Evolutionary conservation across 2,888 invertebrate genomes (phyloP), one percentile per base, ranked within the genome.

Genomic region (Hypomecis atomaria): DNA sequence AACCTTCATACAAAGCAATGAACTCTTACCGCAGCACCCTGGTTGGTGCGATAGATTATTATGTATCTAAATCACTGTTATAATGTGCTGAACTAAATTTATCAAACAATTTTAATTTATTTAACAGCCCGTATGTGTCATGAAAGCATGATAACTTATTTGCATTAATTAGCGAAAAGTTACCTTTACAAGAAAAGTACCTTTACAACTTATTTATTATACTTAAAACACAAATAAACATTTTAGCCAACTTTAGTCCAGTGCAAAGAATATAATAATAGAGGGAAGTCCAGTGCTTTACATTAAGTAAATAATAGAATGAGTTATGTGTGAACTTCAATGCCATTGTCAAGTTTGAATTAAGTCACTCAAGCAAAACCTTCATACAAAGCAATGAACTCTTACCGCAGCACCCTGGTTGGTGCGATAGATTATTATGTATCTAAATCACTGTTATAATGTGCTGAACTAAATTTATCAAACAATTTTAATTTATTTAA

Each of bases 341-440:
- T 56, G 61, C 49, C 62, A 65, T 52, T 61, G 62, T 62, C 59
- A 65, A 56, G 55, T 52, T 62, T 49, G 13, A 49, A 54, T 45
- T 11, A 56, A 52, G 43, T 60, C 63, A 62, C 49, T 61, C 66
- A 65, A 59, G 60, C 65, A 58, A 59, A 58, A 70, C 65, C 55
- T 66, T 69, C 59, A 55, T 54, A 23, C 23, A 58, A 38, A 55
- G 40, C 37, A 59, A 37, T 56, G 50, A 57, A 55, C 44, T 55
- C 55, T 54, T 58, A 42, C 37, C 50, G 45, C 45, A 5, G 34
- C 47, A 33, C 36, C 11, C 33, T 44, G 9, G 11, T 10, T 45
- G 11, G 5, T 50, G 49, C 49, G 37, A 6, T 37, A 7, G 4
- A 11, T 37, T 13, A 13, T 37, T 37, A n/a, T n/a, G n/a, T n/a